Base-by-base conservation (phyloP, 2,797 vertebrate genomes). In the Setipinna tenuifilis region DNA sequence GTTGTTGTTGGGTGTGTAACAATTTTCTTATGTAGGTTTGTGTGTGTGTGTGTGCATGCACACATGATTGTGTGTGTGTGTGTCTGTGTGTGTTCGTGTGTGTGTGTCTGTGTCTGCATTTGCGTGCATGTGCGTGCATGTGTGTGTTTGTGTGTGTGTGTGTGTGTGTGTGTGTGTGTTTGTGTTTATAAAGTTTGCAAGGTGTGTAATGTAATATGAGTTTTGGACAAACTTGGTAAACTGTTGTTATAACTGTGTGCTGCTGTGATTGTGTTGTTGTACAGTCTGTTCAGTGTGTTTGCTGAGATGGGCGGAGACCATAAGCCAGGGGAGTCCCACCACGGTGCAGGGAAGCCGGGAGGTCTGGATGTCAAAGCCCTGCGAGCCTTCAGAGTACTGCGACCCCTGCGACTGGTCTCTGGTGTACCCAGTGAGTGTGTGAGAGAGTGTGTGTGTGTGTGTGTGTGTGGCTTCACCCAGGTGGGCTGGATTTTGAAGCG, bases 301-400 rank as follows among this genome's bases (percentile, higher is more conserved):
- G 91, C 99, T 95, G 98, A 99, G 88, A 97, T 96, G 81, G 96
- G 98, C 88, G 97, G 96, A 0, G 89, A 97, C 28, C 90, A 96
- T 4, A 95, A 98, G 46, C 92, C 84, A 0, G 94, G 95, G 0
- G 94, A 96, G 0, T 95, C 96, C 6, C 95, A 96, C 93, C 96
- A 97, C 0, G 89, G 95, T 44, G 96, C 97, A 61, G 98, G 98
- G 83, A 99, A 99, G 93, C 97, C 98, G 83, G 98, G 98, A 91
- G 98, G 98, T 88, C 96, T 99, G 92, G 98, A 99, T 87, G 98
- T 99, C 92, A 99, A 99, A 95, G 98, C 98, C 85, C 96, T 99
- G 86, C 94, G 98, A 93, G 98, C 98, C 90, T 99, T 99, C 91
- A 96, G 98, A 93, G 98, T 99, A 87, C 88, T 99, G 90, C 93